Conservation (phyloP, 2,113 vertebrate species). For the Mandrillus leucophaeus region DNA sequence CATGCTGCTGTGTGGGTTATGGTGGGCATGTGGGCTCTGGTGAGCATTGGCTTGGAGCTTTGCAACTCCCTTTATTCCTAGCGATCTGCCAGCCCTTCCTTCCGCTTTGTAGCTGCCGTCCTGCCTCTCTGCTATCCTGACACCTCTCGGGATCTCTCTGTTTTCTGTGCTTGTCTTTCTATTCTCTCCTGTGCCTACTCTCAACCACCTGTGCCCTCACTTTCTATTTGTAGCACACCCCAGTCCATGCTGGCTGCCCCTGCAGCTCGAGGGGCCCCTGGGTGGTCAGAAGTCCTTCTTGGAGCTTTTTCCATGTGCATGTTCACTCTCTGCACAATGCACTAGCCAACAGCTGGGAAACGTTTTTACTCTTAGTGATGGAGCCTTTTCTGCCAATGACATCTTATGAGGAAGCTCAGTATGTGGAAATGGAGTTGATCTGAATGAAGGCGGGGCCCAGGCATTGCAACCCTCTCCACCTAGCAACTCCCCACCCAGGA, state of each 20-base stretch:
- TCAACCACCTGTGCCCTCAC: not conserved
- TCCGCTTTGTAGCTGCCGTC: not conserved
- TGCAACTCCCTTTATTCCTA: not conserved
- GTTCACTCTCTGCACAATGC: not conserved
- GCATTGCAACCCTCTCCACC: not conserved
- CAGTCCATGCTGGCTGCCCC: not conserved
- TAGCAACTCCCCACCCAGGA: not conserved
- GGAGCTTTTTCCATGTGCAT: not conserved
- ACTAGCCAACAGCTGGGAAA: not conserved
- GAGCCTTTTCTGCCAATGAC: not conserved
- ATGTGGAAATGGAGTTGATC: not conserved
- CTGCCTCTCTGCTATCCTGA: not conserved
- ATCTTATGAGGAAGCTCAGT: not conserved
- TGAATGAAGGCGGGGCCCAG: not conserved
- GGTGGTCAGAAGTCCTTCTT: not conserved
- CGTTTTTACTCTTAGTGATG: not conserved
- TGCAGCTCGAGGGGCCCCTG: not conserved
- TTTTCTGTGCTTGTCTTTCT: not conserved
- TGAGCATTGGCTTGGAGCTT: not conserved
- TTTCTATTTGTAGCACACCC: not conserved
- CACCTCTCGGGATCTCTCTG: not conserved
- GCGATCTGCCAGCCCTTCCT: not conserved
- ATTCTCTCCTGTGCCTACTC: rapidly evolving
- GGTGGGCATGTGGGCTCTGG: not conserved
- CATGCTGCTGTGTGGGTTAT: not conserved